Evolutionary conservation across 1,140 invertebrate species (phyloP).

Genomic region (Laupala kohalensis): DNA sequence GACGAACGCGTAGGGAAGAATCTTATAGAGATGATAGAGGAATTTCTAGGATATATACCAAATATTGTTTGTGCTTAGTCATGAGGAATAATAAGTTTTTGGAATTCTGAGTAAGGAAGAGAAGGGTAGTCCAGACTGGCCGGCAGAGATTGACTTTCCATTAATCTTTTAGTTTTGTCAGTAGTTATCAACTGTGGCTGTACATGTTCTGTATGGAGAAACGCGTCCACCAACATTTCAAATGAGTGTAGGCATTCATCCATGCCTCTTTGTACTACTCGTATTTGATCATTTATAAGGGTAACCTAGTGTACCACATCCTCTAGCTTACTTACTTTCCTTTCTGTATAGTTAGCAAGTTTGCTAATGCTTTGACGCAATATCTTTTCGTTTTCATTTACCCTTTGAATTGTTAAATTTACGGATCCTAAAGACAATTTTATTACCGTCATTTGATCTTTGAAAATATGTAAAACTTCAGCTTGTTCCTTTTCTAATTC

Average conservation of each 20-base stretch:
- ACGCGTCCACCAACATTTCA: background rate
- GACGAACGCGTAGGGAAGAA: background rate
- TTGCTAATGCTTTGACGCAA: background rate
- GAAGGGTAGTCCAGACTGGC: slow-evolving; percentile 2
- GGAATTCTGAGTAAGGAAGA: slow-evolving; percentile 17
- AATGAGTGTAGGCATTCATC: slow-evolving; percentile 1
- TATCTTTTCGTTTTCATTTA: background rate
- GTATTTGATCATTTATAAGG: background rate
- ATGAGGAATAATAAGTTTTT: background rate
- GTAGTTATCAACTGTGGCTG: slow-evolving; percentile 10
- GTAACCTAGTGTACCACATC: background rate
- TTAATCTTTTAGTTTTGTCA: slow-evolving; percentile 17
- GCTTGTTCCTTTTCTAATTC: background rate
- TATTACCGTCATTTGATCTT: background rate
- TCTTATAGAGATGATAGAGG: slow-evolving; percentile 4
- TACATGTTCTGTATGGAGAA: slow-evolving; percentile 2
- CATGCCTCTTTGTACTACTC: background rate
- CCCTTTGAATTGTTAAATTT: background rate
- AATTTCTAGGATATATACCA: background rate
- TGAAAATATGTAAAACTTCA: background rate
- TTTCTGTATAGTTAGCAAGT: background rate
- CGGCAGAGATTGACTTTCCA: slow-evolving; percentile 17
- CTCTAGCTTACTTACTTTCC: background rate
- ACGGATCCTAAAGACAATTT: background rate
- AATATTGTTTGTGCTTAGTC: slow-evolving; percentile 5